Evolutionary conservation across 1,140 invertebrate species (phyloP), one percentile per base, ranked within the genome.

Genomic region (Globodera rostochiensis): DNA sequence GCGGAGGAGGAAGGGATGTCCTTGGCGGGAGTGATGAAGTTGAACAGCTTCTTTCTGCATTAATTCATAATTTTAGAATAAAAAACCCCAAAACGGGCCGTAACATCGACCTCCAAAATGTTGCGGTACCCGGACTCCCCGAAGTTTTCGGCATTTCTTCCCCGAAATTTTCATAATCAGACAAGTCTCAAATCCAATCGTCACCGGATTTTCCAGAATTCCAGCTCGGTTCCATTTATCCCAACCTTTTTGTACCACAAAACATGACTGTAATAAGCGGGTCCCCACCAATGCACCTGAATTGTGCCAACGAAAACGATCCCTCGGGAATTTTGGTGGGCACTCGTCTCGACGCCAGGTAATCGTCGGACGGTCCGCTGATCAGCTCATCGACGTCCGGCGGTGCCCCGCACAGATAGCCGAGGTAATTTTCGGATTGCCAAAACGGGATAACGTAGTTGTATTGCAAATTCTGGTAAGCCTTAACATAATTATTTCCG

Each of bases 371-470:
- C 25, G 57, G 19, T 60, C 53, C 69, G 21, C 80, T 50, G 13
- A 87, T 64, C 66, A 85, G 49, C 77, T 87, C 84, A 11, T 87
- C 86, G 13, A 82, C 83, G 45, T 84, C 78, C 47, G 84, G 83
- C n/a, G 85, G 77, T 9, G 79, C 79, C 19, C 85, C 85, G 67
- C 86, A 86, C 11, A 86, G 80, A 80, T 86, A 87, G 45, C 85
- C 76, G 3, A 86, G 49, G 74, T 87, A 86, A 49, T 64, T 78
- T 79, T 86, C 85, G 25, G 79, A 83, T 78, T 86, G 85, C 64
- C 86, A 86, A 79, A 86, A 86, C 19, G 86, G 83, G 53, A 87
- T 79, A 0, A 86, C 84, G 64, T 87, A 86, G 19, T 74, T 80
- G 60, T 87, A 86, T 47, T 86, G 86, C 13, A 86, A 74, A 46